Conservation (phyloP, 1,140 invertebrate genomes). For the Sycophaga agraensis region DNA sequence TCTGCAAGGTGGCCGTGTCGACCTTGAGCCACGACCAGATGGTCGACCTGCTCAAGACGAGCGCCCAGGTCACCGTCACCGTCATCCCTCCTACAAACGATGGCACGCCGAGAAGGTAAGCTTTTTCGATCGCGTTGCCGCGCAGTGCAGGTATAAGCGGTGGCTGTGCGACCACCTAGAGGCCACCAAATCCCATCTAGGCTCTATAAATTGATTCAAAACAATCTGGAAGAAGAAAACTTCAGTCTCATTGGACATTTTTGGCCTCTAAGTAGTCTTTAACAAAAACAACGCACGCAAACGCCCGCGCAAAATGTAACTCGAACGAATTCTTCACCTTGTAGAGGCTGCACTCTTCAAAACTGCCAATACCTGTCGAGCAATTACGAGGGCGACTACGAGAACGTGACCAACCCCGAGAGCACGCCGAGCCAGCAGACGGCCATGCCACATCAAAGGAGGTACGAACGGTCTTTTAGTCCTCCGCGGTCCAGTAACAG, state of each 20-base stretch:
- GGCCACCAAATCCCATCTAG: no score
- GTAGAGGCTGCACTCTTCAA: constrained; percentile 68
- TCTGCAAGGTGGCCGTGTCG: constrained; percentile 86
- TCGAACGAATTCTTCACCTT: constrained; percentile 20
- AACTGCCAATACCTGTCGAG: constrained; percentile 69
- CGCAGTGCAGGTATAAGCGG: no score
- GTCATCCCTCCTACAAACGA: constrained; percentile 77
- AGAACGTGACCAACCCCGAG: constrained; percentile 63
- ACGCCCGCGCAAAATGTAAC: no score
- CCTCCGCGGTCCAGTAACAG: constrained; percentile 81
- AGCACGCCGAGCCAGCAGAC: constrained; percentile 61
- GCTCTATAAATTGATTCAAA: no score
- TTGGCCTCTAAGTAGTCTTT: no score
- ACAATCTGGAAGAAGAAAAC: no score
- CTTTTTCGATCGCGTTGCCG: no score
- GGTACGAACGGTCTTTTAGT: constrained; percentile 75
- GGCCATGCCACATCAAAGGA: constrained; percentile 60
- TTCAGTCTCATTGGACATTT: no score
- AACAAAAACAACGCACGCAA: no score
- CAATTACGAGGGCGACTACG: constrained; percentile 72
- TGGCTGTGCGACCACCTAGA: no score
- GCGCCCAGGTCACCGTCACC: constrained; percentile 79
- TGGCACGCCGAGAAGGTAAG: constrained; percentile 65
- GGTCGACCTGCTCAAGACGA: constrained; percentile 90
- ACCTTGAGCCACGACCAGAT: constrained; percentile 91